Base-by-base conservation (phyloP, 2,113 vertebrate species). In the Puffinus mauretanicus region DNA sequence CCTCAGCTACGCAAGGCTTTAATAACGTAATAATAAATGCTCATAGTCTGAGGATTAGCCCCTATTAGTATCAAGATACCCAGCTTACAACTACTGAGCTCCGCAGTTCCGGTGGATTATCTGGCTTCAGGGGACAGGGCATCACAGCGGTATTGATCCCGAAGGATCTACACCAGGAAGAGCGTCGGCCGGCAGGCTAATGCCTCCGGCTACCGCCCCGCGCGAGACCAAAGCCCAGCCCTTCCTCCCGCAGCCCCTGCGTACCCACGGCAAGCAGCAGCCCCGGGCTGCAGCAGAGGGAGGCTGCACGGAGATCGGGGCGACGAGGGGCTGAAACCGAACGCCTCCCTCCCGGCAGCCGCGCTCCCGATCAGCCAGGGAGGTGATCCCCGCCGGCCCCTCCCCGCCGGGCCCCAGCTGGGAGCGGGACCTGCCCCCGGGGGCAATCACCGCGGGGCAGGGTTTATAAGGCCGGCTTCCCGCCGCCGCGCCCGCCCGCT, bases 141-240 rank as follows among this genome's bases (percentile, higher is more conserved):
- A 11, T 11, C 11, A 1, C 84, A 2, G 54, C 40, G 3, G 22
- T 5, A 4, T 3, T 6, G 81, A 75, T 62, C 66, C 80, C 36
- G 1, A 10, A 4, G 75, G 75, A 49, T n/a, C 36, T 6, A 1
- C 1, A 2, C 13, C 34, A 8, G 44, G 40, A 14, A 34, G 11
- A 7, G 51, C 55, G 18, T 0, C 1, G 40, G 29, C 4, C 30
- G 25, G 12, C 7, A 10, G 17, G 25, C 19, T 8, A 2, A 8
- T 1, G 16, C 61, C 17, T 10, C 52, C 24, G 6, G 54, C 46
- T 25, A 10, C 19, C 13, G 36, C 52, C 40, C 38, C 1, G 21
- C 2, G 26, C 10, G 3, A 19, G 21, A 11, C 27, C 42, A 4
- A 6, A 18, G n/a, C 42, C 42, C 44, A 2, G 19, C 44, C 42